Conservation (phyloP, 30 jellyfish, hydroid and myxozoan genomes). For the Chironex yamaguchii region DNA sequence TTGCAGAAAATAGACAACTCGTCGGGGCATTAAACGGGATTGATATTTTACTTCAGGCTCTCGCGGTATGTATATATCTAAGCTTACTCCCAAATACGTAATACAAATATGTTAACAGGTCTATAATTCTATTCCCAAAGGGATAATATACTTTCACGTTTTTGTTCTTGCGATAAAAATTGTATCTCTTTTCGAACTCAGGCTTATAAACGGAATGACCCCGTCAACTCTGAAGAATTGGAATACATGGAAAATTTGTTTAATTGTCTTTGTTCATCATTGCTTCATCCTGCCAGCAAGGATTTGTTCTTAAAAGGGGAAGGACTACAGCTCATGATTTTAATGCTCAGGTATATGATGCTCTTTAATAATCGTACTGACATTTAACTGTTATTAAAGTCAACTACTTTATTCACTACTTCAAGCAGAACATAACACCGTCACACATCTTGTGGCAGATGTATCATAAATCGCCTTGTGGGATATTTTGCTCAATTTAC, state of each 20-base stretch:
- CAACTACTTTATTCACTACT: too few species aligned
- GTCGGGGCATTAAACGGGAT: constrained; percentile 90
- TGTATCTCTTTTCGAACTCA: neutral
- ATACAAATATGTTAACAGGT: too few species aligned
- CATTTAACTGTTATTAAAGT: too few species aligned
- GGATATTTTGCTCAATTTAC: neutral
- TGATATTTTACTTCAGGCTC: constrained; percentile 84
- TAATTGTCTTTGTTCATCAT: constrained; percentile 92
- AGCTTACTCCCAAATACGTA: too few species aligned
- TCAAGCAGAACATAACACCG: too few species aligned
- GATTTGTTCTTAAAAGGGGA: constrained; percentile 96
- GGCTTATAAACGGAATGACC: constrained; percentile 92
- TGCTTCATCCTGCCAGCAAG: constrained; percentile 80
- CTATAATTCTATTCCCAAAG: too few species aligned
- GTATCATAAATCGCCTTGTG: too few species aligned
- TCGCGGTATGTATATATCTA: constrained; percentile 96
- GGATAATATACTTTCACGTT: too few species aligned
- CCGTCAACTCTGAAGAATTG: constrained; percentile 79
- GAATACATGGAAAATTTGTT: constrained; percentile 97
- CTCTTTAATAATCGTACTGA: too few species aligned
- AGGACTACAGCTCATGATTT: constrained; percentile 95
- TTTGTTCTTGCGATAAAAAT: neutral
- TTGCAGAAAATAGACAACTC: constrained; percentile 83
- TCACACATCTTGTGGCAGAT: too few species aligned
- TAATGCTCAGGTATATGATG: constrained; percentile 96